A percentile compares a stretch with the other conserved stretches of the same genome.
Evolutionary conservation across 2,113 vertebrate species (phyloP).

Genomic region (Sturnus vulgaris): DNA sequence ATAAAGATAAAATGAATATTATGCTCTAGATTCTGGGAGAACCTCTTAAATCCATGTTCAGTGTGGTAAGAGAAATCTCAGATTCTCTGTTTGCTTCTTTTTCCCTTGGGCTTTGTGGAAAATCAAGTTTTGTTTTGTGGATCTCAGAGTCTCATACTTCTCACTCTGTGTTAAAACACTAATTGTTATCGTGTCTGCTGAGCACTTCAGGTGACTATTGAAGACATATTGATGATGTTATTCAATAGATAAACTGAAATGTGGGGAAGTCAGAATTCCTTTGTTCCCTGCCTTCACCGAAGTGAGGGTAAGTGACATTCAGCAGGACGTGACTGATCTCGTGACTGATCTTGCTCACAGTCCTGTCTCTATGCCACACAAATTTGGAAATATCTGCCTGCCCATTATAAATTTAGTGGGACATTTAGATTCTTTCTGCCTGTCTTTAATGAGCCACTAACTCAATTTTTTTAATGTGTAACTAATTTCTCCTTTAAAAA

Average conservation of each 20-base stretch:
- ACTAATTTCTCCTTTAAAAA: neutral
- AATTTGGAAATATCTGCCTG: neutral
- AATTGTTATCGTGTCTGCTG: neutral
- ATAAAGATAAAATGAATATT: neutral
- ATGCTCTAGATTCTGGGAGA: neutral
- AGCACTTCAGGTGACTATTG: neutral
- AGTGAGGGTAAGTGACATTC: neutral
- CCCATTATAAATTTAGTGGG: neutral
- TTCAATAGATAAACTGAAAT: neutral
- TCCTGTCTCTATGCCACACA: neutral
- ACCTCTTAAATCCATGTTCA: neutral
- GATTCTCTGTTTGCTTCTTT: neutral
- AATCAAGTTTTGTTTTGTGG: neutral
- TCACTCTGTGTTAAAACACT: neutral
- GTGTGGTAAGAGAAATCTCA: neutral
- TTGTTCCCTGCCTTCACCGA: neutral
- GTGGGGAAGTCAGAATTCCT: neutral
- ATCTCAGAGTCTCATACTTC: neutral
- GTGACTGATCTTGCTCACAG: neutral
- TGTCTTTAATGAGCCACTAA: neutral
- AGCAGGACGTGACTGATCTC: neutral
- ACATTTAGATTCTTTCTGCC: neutral
- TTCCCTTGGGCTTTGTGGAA: neutral
- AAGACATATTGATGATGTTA: neutral
- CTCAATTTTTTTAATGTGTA: neutral